These are phyloP conservation scores for Proales similis DNA, from an alignment of 1,140 invertebrate species.

Conservation along the genomic window DNA sequence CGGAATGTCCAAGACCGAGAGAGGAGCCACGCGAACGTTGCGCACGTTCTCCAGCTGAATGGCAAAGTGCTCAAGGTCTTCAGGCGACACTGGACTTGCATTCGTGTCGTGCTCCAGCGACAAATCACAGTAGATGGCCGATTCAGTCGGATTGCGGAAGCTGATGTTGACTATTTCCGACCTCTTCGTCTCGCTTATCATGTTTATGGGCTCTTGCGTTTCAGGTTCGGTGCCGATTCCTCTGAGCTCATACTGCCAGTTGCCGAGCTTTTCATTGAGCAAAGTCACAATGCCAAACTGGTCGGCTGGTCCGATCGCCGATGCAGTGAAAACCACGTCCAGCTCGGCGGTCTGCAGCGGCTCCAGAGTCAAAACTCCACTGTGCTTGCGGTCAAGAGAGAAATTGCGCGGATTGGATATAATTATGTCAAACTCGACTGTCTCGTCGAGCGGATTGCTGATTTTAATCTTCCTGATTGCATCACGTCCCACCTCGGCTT, in stretches of 20 bases:
- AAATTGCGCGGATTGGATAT: slow-evolving; percentile 52
- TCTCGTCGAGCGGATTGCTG: slow-evolving; percentile 49
- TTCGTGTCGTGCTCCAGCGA: slow-evolving; percentile 37
- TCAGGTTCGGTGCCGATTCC: slow-evolving; percentile 30
- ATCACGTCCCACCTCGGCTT: slow-evolving; percentile 52
- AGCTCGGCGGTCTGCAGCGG: slow-evolving; percentile 43
- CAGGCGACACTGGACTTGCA: slow-evolving; percentile 14
- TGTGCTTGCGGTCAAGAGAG: slow-evolving; percentile 45
- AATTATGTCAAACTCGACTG: slow-evolving; percentile 44
- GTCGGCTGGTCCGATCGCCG: slow-evolving; percentile 45
- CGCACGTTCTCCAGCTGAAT: slow-evolving; percentile 46
- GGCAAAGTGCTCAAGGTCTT: slow-evolving; percentile 44
- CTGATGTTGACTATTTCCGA: slow-evolving; percentile 24
- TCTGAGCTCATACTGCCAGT: slow-evolving; percentile 12
- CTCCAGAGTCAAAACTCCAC: slow-evolving; percentile 42
- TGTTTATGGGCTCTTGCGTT: slow-evolving; percentile 21
- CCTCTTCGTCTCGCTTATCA: slow-evolving; percentile 26
- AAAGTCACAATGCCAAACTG: slow-evolving; percentile 47
- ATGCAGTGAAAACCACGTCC: slow-evolving; percentile 50
- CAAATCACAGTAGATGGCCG: slow-evolving; percentile 32
- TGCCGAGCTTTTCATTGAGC: slow-evolving; percentile 45
- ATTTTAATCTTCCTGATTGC: slow-evolving; percentile 45
- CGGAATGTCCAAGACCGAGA: slow-evolving; percentile 50
- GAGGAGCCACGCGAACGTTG: slow-evolving; percentile 46
- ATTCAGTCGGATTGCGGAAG: slow-evolving; percentile 25